phyloP scores from a whole-genome alignment of 2,888 invertebrate genomes.

The Hesperia comma region DNA sequence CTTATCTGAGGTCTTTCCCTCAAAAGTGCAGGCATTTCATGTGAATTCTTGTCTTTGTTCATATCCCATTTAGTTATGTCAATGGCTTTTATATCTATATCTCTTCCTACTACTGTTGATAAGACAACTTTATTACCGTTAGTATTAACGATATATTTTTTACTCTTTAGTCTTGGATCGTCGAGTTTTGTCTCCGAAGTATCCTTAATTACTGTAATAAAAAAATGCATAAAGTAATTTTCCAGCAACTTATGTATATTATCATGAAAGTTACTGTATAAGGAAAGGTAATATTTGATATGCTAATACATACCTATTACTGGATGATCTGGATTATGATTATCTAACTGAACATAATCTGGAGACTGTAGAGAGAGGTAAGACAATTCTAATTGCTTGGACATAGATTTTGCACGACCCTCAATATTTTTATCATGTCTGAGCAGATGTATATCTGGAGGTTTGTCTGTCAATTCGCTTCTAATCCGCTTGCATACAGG shows the following conservation, averaged over 20 bases:
- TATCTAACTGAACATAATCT: slow-evolving; percentile 53
- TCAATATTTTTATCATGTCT: slow-evolving; percentile 39
- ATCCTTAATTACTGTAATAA: slow-evolving; percentile 65
- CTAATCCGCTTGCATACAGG: slow-evolving; percentile 57
- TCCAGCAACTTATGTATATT: not conserved
- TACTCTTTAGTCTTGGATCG: slow-evolving; percentile 66
- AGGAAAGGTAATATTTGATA: too few relatives aligned
- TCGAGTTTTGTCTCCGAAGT: slow-evolving; percentile 56
- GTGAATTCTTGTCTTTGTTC: slow-evolving; percentile 39
- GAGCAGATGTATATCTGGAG: slow-evolving; percentile 38
- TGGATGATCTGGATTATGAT: slow-evolving; percentile 44
- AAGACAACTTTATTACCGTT: slow-evolving; percentile 53
- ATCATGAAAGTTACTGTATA: too few relatives aligned
- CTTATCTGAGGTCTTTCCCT: slow-evolving; percentile 40
- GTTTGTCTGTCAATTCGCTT: slow-evolving; percentile 47
- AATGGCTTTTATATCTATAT: slow-evolving; percentile 57
- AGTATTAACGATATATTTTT: slow-evolving; percentile 56
- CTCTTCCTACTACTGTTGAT: slow-evolving; percentile 51
- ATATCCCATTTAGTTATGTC: slow-evolving; percentile 55
- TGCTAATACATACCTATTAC: slow-evolving; percentile 56
- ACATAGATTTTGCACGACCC: slow-evolving; percentile 5
- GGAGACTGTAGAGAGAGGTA: slow-evolving; percentile 60
- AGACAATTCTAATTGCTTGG: slow-evolving; percentile 7
- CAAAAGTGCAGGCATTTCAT: slow-evolving; percentile 36
- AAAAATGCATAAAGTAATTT: slow-evolving; percentile 39